phyloP scores from a whole-genome alignment of 2,113 vertebrate genomes.

The Triplophysa siluroides region DNA sequence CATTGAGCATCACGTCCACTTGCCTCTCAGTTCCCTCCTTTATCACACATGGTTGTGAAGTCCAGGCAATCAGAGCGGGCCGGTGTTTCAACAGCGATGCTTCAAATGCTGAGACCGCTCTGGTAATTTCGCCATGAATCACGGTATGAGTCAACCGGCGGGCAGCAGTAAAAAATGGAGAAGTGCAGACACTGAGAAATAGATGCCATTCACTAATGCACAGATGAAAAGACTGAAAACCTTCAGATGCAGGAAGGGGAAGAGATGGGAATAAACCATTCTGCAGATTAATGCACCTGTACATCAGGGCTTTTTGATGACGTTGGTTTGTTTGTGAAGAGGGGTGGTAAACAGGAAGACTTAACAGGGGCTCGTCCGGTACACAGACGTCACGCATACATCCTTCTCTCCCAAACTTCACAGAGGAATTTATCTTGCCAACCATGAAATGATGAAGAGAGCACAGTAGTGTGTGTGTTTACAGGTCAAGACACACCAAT shows the following conservation, averaged over 20 bases:
- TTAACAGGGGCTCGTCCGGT: slow-evolving; percentile 23
- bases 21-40: slow-evolving; percentile 23
- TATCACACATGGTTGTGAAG: slow-evolving; percentile 34
- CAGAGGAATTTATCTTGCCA: slow-evolving; percentile 7
- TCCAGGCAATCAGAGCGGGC: slow-evolving; percentile 38
- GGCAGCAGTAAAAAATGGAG: slow-evolving; percentile 29
- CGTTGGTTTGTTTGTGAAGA: slow-evolving; percentile 6
- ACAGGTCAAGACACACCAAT: not conserved
- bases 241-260: slow-evolving; percentile 25
- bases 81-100: slow-evolving; percentile 17
- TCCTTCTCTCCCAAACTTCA: slow-evolving; percentile 42
- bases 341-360: slow-evolving; percentile 52
- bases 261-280: not conserved
- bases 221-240: slow-evolving; percentile 15
- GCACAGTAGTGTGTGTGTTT: not conserved
- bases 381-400: slow-evolving; percentile 38
- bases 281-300: slow-evolving; percentile 23
- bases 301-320: slow-evolving; percentile 12
- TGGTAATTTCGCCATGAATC: slow-evolving; percentile 38
- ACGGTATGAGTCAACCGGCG: slow-evolving; percentile 26
- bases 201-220: slow-evolving; percentile 35
- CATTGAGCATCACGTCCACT: slow-evolving; percentile 11
- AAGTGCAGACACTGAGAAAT: slow-evolving; percentile 35
- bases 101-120: slow-evolving; percentile 27
- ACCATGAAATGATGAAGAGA: slow-evolving; percentile 8